Percentiles rank a stretch among this genome's conserved stretches.
These are phyloP conservation scores for Limenitis arthemis DNA, from an alignment of 2,888 invertebrate genomes.

Conservation along the genomic window DNA sequence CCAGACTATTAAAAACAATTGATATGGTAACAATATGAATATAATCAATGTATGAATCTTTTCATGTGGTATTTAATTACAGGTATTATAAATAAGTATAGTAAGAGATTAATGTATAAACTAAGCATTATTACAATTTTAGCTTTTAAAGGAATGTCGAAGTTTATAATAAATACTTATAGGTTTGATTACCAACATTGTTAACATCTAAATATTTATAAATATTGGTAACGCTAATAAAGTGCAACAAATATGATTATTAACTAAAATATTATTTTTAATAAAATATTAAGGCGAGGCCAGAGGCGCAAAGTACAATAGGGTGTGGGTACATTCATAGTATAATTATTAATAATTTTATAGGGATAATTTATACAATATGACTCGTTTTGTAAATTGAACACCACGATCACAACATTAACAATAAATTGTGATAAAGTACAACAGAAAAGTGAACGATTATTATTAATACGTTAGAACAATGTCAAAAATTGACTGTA, in stretches of 20 bases:
- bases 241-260: not conserved
- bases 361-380: constrained; percentile 2
- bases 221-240: too few relatives aligned
- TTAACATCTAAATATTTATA: not conserved
- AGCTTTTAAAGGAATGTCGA: constrained; percentile 15
- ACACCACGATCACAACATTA: constrained; percentile 17
- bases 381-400: constrained; percentile 16
- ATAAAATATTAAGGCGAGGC: not conserved
- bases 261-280: not conserved
- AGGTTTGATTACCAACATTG: not conserved
- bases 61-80: constrained; percentile 14
- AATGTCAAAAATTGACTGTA: not conserved
- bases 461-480: not conserved
- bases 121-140: constrained; percentile 8
- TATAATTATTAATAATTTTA: not conserved
- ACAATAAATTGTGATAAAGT: constrained; percentile 15
- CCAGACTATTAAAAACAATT: constrained; percentile 64
- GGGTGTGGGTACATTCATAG: not conserved
- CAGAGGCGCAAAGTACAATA: constrained; percentile 7
- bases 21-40: constrained; percentile 63
- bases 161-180: constrained; percentile 5
- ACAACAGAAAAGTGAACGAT: not conserved
- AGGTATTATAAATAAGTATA: constrained; percentile 16
- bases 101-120: constrained; percentile 18
- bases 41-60: constrained; percentile 39